A percentile compares a stretch with the other conserved stretches of the same genome.
These are phyloP conservation scores for Chirona hameri DNA, from an alignment of 2,888 invertebrate genomes.

Conservation along the genomic window DNA sequence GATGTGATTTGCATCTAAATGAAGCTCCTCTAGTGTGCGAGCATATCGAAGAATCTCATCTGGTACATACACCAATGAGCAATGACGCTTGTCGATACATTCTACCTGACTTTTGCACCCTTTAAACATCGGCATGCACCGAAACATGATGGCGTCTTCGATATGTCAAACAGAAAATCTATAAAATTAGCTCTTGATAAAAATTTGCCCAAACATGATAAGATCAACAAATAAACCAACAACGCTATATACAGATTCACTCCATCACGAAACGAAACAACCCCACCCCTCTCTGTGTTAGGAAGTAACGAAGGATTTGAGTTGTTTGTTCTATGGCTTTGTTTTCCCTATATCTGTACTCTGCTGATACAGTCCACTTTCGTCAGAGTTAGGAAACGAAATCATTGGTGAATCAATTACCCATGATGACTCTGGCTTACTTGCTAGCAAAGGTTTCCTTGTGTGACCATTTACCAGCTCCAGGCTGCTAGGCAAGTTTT, in stretches of 20 bases:
- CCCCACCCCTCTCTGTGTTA: too few species aligned
- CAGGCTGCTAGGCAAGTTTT: too few species aligned
- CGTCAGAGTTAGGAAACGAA: too few species aligned
- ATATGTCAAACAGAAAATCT: neutral
- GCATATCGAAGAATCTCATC: constrained; percentile 97
- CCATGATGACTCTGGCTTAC: too few species aligned
- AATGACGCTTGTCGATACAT: constrained; percentile 98
- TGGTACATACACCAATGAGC: constrained; percentile 93
- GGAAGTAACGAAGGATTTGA: too few species aligned
- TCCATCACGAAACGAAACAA: too few species aligned
- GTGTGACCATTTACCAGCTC: too few species aligned
- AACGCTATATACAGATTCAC: neutral
- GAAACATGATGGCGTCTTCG: constrained; percentile 64
- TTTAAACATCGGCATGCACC: constrained; percentile 95
- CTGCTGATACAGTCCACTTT: too few species aligned
- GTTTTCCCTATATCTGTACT: too few species aligned
- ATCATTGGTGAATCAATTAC: too few species aligned
- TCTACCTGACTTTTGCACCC: constrained; percentile 99
- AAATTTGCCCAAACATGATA: neutral
- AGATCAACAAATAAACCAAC: neutral
- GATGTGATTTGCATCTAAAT: constrained; percentile 98
- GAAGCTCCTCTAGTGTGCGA: constrained; percentile 93
- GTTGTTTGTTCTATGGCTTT: too few species aligned
- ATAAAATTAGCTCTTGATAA: neutral
- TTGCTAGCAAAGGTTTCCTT: too few species aligned